Evolutionary conservation across 2,113 vertebrate genomes (phyloP).

Genomic region (Myanophis thanlyinensis): DNA sequence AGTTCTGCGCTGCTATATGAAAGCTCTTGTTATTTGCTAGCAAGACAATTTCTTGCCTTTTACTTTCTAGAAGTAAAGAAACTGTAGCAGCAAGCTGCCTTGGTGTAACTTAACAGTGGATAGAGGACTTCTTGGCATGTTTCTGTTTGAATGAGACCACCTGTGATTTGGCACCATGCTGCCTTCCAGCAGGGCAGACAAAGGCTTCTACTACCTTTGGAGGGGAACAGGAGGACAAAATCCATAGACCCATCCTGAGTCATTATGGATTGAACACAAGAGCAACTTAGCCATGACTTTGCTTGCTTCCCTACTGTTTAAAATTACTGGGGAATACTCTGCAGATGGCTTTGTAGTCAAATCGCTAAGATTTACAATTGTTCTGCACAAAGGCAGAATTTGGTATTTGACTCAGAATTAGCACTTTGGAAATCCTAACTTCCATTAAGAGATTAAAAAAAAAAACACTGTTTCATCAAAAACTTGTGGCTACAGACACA

Average conservation of each 20-base stretch:
- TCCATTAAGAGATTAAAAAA: background rate
- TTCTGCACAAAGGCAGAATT: background rate
- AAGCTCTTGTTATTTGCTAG: background rate
- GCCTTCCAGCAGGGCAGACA: background rate
- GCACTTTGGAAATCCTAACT: background rate
- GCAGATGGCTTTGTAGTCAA: background rate
- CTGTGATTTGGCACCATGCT: constrained; percentile 8
- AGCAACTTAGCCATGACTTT: constrained; percentile 22
- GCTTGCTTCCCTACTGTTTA: background rate
- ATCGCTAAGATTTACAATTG: background rate
- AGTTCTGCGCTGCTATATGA: constrained; percentile 1
- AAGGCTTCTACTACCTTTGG: constrained; percentile 12
- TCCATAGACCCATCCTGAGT: constrained; percentile 7
- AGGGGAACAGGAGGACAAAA: constrained; percentile 13
- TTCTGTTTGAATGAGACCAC: constrained; percentile 1
- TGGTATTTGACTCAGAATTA: background rate
- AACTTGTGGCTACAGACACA: background rate
- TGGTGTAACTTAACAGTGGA: background rate
- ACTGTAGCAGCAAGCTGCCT: background rate
- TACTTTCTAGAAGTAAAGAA: constrained; percentile 2
- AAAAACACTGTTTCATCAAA: background rate
- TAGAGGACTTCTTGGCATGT: background rate
- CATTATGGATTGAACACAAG: background rate
- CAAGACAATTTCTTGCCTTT: background rate
- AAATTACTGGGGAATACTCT: background rate